phyloP scores from a whole-genome alignment of 2,797 vertebrate genomes.

The Pipistrellus kuhlii region DNA sequence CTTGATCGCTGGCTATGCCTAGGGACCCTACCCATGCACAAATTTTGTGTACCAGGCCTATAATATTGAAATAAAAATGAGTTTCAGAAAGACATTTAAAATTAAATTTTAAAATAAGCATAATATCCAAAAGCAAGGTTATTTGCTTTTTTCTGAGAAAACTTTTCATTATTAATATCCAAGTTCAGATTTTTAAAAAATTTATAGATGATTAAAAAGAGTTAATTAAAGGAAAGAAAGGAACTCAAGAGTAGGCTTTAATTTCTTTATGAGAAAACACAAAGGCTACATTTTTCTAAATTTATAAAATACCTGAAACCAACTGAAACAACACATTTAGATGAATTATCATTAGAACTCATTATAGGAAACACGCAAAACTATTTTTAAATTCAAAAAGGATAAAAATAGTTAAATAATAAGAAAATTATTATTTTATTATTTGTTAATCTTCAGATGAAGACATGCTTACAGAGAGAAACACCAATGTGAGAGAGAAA shows the following conservation, averaged over 20 bases:
- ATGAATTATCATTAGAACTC: slow-evolving; percentile 40
- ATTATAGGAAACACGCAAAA: slow-evolving; percentile 37
- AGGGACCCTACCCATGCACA: too few species aligned
- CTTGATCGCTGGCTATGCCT: too few species aligned
- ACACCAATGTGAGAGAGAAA: background rate
- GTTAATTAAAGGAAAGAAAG: background rate
- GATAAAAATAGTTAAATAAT: background rate
- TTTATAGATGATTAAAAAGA: slow-evolving; percentile 34
- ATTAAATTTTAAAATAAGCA: slow-evolving; percentile 47
- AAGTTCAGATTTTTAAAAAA: slow-evolving; percentile 41
- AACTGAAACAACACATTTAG: slow-evolving; percentile 24
- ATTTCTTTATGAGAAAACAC: slow-evolving; percentile 37
- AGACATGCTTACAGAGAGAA: background rate
- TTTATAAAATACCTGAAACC: background rate
- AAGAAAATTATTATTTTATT: background rate
- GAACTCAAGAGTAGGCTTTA: background rate
- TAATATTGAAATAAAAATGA: slow-evolving; percentile 50
- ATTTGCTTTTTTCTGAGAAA: slow-evolving; percentile 39
- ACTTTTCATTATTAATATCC: background rate
- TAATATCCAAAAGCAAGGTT: background rate
- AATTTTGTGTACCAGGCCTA: too few species aligned
- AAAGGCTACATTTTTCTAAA: slow-evolving; percentile 56
- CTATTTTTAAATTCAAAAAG: background rate
- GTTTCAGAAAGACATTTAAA: slow-evolving; percentile 61
- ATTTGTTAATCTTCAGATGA: background rate